These are phyloP conservation scores for Bombus huntii DNA, from an alignment of 1,140 invertebrate species.

Conservation along the genomic window DNA sequence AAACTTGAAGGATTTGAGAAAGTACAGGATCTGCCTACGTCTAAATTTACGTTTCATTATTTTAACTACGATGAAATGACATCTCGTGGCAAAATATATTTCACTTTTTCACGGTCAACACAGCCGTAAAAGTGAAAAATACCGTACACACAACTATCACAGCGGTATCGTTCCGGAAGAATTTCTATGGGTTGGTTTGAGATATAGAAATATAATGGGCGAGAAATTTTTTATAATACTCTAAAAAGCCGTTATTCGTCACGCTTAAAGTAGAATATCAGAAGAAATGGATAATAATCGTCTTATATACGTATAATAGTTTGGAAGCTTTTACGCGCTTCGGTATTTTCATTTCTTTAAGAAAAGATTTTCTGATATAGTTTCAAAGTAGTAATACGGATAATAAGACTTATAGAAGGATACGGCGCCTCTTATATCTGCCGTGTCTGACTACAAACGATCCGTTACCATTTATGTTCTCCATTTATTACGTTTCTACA, in stretches of 20 bases:
- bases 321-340: not conserved
- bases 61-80: too few species aligned
- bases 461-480: not conserved
- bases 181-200: not conserved
- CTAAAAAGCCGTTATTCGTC: not conserved
- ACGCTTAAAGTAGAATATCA: not conserved
- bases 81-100: too few species aligned
- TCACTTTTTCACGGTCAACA: too few species aligned
- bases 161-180: not conserved
- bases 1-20: too few species aligned
- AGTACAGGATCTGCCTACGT: too few species aligned
- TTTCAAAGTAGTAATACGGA: not conserved
- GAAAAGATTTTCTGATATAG: not conserved
- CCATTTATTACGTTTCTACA: not conserved
- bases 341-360: too few species aligned
- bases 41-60: too few species aligned
- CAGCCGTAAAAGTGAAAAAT: not conserved
- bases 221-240: not conserved
- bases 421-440: too few species aligned
- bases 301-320: not conserved
- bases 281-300: not conserved
- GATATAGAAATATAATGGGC: not conserved
- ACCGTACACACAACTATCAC: not conserved
- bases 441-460: not conserved
- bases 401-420: not conserved